Percentiles rank a stretch among this genome's conserved stretches.
Evolutionary conservation across 1,140 invertebrate species (phyloP).

Genomic region (Orussus abietinus): DNA sequence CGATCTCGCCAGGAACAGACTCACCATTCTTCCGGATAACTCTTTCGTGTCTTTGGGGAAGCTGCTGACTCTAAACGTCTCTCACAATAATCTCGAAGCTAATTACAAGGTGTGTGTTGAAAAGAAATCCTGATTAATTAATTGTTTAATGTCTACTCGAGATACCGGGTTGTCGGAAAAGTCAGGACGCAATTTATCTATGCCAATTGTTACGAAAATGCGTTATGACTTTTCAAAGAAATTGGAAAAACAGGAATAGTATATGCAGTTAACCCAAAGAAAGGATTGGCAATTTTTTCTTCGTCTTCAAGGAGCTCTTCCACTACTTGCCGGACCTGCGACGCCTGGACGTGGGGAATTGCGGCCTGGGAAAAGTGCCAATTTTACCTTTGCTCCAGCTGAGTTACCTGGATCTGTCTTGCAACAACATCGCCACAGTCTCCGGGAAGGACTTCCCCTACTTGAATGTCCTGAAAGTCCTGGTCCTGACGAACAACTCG

Average conservation of each 20-base stretch:
- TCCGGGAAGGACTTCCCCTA: constrained; percentile 61
- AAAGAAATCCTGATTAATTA: no score
- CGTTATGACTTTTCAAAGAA: no score
- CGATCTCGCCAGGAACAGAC: constrained; percentile 74
- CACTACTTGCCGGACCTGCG: constrained; percentile 79
- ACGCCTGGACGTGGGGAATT: constrained; percentile 68
- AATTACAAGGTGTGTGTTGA: no score
- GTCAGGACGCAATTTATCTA: no score
- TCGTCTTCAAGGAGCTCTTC: constrained; percentile 87
- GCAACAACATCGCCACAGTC: constrained; percentile 65
- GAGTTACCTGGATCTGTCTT: constrained; percentile 70
- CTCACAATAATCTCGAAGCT: constrained; percentile 74
- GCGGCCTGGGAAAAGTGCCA: constrained; percentile 71
- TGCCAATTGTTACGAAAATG: no score
- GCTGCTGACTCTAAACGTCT: constrained; percentile 74
- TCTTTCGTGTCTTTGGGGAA: constrained; percentile 79
- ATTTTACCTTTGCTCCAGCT: constrained; percentile 68
- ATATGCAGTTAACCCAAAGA: no score
- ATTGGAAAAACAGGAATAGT: no score
- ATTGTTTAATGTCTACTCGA: no score
- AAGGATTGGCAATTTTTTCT: no score
- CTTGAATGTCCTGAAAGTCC: constrained; percentile 60
- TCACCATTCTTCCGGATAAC: constrained; percentile 83
- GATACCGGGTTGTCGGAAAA: no score
- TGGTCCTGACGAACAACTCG: constrained; percentile 66